phyloP scores from a whole-genome alignment of 2,797 vertebrate species.

The Helarctos malayanus region DNA sequence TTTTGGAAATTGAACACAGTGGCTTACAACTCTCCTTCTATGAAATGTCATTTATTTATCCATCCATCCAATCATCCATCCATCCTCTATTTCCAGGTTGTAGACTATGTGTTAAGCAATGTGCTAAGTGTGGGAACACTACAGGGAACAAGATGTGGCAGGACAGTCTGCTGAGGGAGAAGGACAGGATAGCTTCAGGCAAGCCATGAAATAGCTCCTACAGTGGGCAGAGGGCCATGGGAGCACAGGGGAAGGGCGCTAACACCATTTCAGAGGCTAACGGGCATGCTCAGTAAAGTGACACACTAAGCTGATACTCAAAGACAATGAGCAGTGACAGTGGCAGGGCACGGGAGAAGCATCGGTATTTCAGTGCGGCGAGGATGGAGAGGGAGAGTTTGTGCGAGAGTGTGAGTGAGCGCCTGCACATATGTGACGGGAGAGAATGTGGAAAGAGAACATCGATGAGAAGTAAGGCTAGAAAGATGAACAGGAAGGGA shows the following conservation, averaged over 20 bases:
- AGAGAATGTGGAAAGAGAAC: background rate
- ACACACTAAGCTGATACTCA: background rate
- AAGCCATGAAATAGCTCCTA: background rate
- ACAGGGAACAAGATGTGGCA: background rate
- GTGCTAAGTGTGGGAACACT: background rate
- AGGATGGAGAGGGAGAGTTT: background rate
- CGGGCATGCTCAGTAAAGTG: background rate
- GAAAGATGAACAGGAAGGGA: background rate
- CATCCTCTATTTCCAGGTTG: background rate
- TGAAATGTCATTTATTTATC: background rate
- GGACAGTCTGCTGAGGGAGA: no score
- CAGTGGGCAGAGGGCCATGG: background rate
- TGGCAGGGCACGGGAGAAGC: accelerated
- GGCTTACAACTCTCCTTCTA: background rate
- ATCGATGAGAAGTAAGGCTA: background rate
- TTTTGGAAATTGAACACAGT: background rate
- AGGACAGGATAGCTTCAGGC: background rate
- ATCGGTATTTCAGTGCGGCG: background rate
- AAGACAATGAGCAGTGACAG: background rate
- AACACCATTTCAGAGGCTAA: background rate
- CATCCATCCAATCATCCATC: background rate
- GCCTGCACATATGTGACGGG: no score
- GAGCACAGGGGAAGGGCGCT: background rate
- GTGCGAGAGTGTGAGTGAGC: background rate
- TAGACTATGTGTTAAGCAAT: background rate